Evolutionary conservation across 2,888 invertebrate species (phyloP).

Genomic region (Catocala nupta): DNA sequence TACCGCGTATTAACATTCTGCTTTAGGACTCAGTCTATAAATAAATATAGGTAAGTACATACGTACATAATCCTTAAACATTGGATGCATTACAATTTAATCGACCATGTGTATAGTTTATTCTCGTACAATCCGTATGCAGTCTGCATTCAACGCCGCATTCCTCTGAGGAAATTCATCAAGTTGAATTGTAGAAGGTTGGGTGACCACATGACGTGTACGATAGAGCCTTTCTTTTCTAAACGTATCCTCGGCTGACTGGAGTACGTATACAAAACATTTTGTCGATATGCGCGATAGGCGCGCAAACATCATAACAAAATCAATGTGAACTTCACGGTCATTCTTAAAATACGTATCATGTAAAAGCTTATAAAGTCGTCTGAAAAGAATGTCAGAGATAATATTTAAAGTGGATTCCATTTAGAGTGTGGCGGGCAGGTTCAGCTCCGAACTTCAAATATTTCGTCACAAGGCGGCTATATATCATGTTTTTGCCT

Average conservation of each 20-base stretch:
- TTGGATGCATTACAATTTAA: constrained; percentile 47
- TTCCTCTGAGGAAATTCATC: constrained; percentile 53
- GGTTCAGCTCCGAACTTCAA: constrained; percentile 77
- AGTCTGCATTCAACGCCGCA: constrained; percentile 44
- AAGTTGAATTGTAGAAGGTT: constrained; percentile 47
- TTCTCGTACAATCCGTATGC: constrained; percentile 44
- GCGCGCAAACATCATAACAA: constrained; percentile 27
- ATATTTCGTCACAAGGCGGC: constrained; percentile 84
- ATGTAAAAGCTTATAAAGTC: constrained; percentile 65
- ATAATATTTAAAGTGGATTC: constrained; percentile 79
- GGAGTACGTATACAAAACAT: constrained; percentile 21
- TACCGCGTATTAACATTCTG: constrained; percentile 9
- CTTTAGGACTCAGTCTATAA: constrained; percentile 12
- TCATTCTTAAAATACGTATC: constrained; percentile 35
- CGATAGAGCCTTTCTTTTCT: constrained; percentile 44
- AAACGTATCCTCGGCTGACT: constrained; percentile 22
- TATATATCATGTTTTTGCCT: constrained; percentile 86
- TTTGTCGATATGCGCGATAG: constrained; percentile 33
- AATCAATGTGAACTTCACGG: constrained; percentile 25
- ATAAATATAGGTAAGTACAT: constrained; percentile 11
- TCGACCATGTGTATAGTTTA: constrained; percentile 34
- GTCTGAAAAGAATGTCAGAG: constrained; percentile 71
- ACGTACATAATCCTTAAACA: constrained; percentile 26
- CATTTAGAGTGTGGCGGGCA: constrained; percentile 80
- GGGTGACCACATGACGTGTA: constrained; percentile 28